phyloP scores from a whole-genome alignment of 2,113 vertebrate species.

The Nothoprocta perdicaria region DNA sequence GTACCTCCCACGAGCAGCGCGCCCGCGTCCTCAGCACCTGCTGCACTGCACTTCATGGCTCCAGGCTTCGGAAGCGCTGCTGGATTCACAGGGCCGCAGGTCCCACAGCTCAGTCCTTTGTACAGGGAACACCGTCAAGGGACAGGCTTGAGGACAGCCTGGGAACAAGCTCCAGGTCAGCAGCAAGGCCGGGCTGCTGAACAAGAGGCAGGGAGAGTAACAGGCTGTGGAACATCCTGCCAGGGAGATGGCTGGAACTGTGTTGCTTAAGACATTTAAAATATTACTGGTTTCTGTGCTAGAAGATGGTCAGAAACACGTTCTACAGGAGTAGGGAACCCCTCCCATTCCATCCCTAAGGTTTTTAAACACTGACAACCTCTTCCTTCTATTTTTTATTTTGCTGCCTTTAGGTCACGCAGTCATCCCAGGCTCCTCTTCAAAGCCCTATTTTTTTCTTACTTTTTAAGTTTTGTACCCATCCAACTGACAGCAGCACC shows the following conservation, averaged over 20 bases:
- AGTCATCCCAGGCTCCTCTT: fast-evolving
- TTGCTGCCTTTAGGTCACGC: not conserved
- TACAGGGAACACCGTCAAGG: no score
- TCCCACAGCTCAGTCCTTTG: no score
- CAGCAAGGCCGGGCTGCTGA: not conserved
- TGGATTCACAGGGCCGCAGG: no score
- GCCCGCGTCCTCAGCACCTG: no score
- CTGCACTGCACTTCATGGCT: no score
- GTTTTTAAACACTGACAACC: not conserved
- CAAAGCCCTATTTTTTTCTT: not conserved
- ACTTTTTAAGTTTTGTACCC: fast-evolving
- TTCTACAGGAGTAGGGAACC: not conserved
- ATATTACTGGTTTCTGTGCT: not conserved
- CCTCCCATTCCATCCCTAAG: no score
- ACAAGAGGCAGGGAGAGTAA: no score
- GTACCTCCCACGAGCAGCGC: no score
- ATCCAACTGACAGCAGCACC: fast-evolving
- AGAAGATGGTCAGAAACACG: not conserved
- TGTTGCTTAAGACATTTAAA: not conserved
- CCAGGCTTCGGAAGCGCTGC: no score
- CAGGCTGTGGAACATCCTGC: no score
- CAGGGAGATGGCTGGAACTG: not conserved
- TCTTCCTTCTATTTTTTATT: not conserved
- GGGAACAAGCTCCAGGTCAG: not conserved
- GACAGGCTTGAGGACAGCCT: no score